phyloP scores from a whole-genome alignment of 1,140 invertebrate species.

The Stenopsyche tienmushanensis region DNA sequence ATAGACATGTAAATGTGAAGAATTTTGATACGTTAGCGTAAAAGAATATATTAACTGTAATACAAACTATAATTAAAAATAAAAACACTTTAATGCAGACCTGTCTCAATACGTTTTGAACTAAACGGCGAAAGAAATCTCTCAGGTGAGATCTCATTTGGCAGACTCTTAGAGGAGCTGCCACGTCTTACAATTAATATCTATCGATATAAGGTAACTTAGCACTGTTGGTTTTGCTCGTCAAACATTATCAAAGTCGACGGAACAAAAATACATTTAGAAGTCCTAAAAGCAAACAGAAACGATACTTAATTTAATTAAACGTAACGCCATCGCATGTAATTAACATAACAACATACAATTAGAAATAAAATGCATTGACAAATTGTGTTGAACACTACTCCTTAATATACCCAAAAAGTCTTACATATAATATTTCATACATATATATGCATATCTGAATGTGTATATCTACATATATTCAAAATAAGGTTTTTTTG shows the following conservation, averaged over 20 bases:
- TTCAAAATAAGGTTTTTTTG: no score
- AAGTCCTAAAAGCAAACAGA: not conserved
- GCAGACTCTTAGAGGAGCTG: not conserved
- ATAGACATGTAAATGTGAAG: no score
- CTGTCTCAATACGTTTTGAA: no score
- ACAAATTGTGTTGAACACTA: slow-evolving; percentile 37
- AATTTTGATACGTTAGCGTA: no score
- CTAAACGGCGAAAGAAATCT: no score
- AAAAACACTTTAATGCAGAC: no score
- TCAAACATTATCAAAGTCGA: slow-evolving; percentile 3
- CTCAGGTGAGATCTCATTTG: no score
- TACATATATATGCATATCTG: not conserved
- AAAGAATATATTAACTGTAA: no score
- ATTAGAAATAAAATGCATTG: slow-evolving; percentile 31
- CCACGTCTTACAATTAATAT: not conserved
- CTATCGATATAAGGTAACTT: slow-evolving; percentile 35
- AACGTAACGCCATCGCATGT: slow-evolving; percentile 3
- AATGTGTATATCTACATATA: not conserved
- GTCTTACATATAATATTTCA: not conserved
- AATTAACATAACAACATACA: slow-evolving; percentile 4
- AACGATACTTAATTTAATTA: slow-evolving; percentile 4
- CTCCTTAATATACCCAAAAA: not conserved
- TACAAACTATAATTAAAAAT: no score
- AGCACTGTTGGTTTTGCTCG: slow-evolving; percentile 37
- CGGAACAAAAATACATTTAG: not conserved